Evolutionary conservation across 2,888 invertebrate species (phyloP).

Genomic region (Callosobruchus maculatus): DNA sequence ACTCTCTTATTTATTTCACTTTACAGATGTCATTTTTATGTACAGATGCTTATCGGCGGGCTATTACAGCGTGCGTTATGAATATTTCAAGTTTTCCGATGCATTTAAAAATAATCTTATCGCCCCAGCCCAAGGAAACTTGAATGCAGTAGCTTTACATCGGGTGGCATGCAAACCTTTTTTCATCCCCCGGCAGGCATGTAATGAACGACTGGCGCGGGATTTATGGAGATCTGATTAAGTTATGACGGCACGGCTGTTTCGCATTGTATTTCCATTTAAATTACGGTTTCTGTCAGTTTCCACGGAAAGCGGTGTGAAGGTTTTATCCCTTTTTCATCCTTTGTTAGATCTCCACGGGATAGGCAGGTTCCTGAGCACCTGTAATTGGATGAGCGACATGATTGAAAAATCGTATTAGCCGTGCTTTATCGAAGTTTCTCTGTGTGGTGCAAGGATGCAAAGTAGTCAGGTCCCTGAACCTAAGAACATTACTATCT

Average conservation of each 20-base stretch:
- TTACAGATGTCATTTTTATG: constrained; percentile 6
- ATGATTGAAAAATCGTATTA: too few relatives aligned
- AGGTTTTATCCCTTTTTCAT: not conserved
- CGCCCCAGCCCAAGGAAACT: not conserved
- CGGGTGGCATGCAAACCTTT: not conserved
- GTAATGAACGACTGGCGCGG: not conserved
- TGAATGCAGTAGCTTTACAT: not conserved
- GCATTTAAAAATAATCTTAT: not conserved
- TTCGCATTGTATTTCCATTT: not conserved
- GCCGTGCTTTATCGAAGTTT: too few relatives aligned
- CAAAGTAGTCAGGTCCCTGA: too few relatives aligned
- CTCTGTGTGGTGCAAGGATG: too few relatives aligned
- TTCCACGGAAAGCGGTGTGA: not conserved
- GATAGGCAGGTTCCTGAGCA: too few relatives aligned
- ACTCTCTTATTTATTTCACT: constrained; percentile 6
- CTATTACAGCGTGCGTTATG: not conserved
- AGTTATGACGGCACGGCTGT: not conserved
- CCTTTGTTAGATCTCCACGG: not conserved
- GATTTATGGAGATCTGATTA: not conserved
- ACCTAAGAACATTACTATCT: too few relatives aligned
- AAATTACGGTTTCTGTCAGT: not conserved
- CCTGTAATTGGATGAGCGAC: too few relatives aligned
- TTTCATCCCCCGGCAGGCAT: not conserved
- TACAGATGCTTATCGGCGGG: constrained; percentile 1
- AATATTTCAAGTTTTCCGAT: not conserved